Conservation (phyloP, 1,140 invertebrate genomes). For the Lepidotrigona ventralis region DNA sequence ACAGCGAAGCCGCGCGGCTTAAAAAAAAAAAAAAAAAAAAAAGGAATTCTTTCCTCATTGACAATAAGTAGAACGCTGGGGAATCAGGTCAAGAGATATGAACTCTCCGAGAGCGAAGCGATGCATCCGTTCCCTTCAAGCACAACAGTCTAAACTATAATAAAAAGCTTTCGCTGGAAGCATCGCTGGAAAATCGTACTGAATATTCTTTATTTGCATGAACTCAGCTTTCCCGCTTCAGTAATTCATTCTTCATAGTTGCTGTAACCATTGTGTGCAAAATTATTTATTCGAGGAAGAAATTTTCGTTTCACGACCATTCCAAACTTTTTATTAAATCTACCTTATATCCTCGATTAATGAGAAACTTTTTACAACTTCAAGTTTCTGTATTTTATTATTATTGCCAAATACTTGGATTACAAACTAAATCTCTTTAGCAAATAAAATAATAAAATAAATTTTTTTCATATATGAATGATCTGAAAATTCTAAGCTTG, state of each 20-base stretch:
- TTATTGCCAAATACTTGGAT: not conserved
- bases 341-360: no score
- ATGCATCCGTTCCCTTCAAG: not conserved
- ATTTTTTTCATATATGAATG: not conserved
- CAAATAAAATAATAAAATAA: not conserved
- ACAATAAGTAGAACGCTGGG: slow-evolving; percentile 36
- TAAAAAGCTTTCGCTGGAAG: not conserved
- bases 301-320: no score
- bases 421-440: no score
- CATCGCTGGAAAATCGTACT: not conserved
- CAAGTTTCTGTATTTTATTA: no score
- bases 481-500: not conserved
- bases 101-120: slow-evolving; percentile 5
- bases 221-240: not conserved
- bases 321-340: no score
- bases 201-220: not conserved
- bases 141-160: not conserved
- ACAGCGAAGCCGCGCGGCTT: not conserved
- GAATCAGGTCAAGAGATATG: slow-evolving; percentile 40
- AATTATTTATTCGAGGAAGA: no score
- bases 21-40: no score
- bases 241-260: not conserved
- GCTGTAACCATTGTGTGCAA: no score
- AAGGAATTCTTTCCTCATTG: slow-evolving; percentile 35
- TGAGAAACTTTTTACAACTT: no score